phyloP scores from a whole-genome alignment of 2,888 invertebrate genomes.

The Stenodera caucasica region DNA sequence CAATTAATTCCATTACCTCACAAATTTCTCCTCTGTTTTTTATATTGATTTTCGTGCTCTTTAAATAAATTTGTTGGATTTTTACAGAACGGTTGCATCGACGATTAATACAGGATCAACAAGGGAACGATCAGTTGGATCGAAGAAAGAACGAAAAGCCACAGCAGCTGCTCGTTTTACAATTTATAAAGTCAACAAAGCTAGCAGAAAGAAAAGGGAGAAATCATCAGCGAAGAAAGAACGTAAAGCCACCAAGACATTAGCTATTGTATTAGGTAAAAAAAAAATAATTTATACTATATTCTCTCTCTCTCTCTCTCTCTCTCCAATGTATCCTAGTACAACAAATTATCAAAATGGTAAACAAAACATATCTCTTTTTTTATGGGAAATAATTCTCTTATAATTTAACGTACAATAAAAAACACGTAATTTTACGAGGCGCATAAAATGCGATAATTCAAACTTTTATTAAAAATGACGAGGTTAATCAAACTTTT shows the following conservation, averaged over 20 bases:
- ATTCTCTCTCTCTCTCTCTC: constrained; percentile 22
- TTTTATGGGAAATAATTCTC: background rate
- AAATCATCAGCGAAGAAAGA: constrained; percentile 94
- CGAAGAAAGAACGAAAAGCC: constrained; percentile 76
- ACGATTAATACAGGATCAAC: constrained; percentile 54
- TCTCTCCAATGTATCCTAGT: too few species aligned
- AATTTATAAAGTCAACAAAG: constrained; percentile 92
- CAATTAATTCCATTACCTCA: background rate
- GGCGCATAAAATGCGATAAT: background rate
- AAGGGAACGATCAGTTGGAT: constrained; percentile 56
- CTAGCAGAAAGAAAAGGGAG: constrained; percentile 91
- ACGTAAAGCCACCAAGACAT: constrained; percentile 96
- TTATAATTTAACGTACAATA: too few species aligned
- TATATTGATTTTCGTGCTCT: background rate
- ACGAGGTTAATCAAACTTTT: background rate
- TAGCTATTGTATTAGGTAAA: constrained; percentile 98
- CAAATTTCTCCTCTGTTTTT: background rate
- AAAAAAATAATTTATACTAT: too few species aligned
- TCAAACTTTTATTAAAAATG: background rate
- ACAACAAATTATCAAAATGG: background rate
- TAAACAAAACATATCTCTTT: background rate
- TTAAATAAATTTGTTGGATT: constrained; percentile 12
- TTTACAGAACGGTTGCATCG: constrained; percentile 62
- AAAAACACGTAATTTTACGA: background rate
- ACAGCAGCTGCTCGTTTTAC: constrained; percentile 78